Conservation (phyloP, 2,113 vertebrate genomes). For the Rattus rattus region DNA sequence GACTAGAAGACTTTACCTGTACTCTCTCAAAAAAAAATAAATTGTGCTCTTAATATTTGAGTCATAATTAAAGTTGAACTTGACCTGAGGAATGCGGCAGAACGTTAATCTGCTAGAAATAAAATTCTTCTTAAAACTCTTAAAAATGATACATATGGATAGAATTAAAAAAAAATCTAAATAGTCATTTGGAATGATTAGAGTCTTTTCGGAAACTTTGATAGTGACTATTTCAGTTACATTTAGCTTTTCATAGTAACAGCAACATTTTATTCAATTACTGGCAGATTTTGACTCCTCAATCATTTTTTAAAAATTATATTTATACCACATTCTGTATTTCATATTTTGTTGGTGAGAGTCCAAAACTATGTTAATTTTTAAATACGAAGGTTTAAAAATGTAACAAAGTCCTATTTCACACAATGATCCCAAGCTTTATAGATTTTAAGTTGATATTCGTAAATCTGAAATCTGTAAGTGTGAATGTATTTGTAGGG, state of each 20-base stretch:
- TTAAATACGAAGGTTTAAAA: slow-evolving; percentile 16
- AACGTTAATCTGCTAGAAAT: slow-evolving; percentile 50
- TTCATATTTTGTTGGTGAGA: not conserved
- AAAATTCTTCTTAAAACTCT: slow-evolving; percentile 50
- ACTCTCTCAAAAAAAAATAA: slow-evolving; percentile 37
- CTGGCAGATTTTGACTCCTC: slow-evolving; percentile 21
- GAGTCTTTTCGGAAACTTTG: slow-evolving; percentile 48
- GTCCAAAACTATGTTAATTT: not conserved
- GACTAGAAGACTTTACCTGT: slow-evolving; percentile 27
- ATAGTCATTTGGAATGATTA: slow-evolving; percentile 38
- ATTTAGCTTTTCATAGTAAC: slow-evolving; percentile 35
- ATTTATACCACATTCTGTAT: not conserved
- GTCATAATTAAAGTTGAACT: slow-evolving; percentile 67
- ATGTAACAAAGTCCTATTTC: slow-evolving; percentile 5
- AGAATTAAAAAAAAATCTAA: slow-evolving; percentile 8
- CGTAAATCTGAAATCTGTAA: not conserved
- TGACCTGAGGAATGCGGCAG: slow-evolving; percentile 49
- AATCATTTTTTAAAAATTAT: slow-evolving; percentile 27
- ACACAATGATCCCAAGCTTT: not conserved
- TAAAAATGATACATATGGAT: slow-evolving; percentile 43
- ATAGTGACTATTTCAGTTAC: slow-evolving; percentile 12
- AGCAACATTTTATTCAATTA: not conserved
- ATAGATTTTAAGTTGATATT: slow-evolving; percentile 20
- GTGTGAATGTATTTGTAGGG: not conserved
- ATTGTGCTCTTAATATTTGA: slow-evolving; percentile 68